Base-by-base conservation (phyloP, 2,888 invertebrate genomes). In the Heliconius ismenius region DNA sequence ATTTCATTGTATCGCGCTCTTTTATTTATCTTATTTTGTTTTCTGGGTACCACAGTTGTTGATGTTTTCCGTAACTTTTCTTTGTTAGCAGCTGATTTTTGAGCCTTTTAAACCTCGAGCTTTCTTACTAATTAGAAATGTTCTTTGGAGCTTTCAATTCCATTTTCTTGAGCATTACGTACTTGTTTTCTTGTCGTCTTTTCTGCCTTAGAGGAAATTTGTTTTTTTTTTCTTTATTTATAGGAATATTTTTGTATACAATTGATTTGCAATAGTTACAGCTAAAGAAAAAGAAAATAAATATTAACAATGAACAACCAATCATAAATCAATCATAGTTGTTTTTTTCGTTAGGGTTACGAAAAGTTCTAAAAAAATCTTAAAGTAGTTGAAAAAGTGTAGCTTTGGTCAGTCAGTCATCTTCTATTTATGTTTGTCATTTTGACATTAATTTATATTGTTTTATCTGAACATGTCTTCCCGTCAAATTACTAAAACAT, bases 41-140 rank as follows among this genome's bases (percentile, higher is more conserved):
- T 72, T 28, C 58, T 36, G 21, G 39, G 58, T 76, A 39, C 58
- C 49, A 18, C 49, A 49, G 49, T 49, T 39, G 65, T 58, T 76
- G 72, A 76, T 76, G 76, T 65, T 72, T 70, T 63, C 26, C 24
- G 76, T 69, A 65, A 76, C 64, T 76, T 76, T 69, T 69, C 36
- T 77, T 75, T 73, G 69, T 75, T 77, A 76, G 49, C 73, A 62
- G 62, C 49, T 49, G 54, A 73, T 32, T 70, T 77, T 68, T 77
- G 80, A 76, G 65, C 76, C 70, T 72, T 76, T 65, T 72, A 76
- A 76, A 72, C 72, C 63, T 72, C 32, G 64, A 72, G 72, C 72
- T 76, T 65, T 65, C 64, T 76, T 76, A 54, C 70, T 70, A 76
- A 76, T 76, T 76, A 76, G 58, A 76, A 76, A 76, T 65, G 65